A percentile compares a stretch with the other conserved stretches of the same genome.
Evolutionary conservation across 2,113 vertebrate genomes (phyloP).

Genomic region (Colaptes auratus): DNA sequence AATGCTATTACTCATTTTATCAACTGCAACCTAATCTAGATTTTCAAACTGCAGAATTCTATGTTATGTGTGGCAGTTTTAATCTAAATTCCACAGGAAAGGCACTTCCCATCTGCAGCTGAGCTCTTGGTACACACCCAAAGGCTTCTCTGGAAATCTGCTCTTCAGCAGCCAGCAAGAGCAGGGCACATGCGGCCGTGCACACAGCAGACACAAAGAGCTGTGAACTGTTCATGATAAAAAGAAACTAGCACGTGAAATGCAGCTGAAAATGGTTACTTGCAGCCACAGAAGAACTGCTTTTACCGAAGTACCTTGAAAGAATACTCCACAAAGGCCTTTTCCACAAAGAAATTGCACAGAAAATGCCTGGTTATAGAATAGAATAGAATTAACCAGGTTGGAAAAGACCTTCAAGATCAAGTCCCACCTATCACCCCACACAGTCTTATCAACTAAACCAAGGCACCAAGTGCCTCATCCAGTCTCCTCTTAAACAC

Average conservation of each 20-base stretch:
- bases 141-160: constrained; percentile 26
- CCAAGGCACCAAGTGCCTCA: too few relatives aligned
- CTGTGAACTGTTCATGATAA: background rate
- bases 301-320: background rate
- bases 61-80: background rate
- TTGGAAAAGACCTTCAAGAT: too few relatives aligned
- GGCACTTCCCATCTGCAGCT: constrained; percentile 61
- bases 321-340: background rate
- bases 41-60: background rate
- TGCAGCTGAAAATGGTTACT: background rate
- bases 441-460: too few relatives aligned
- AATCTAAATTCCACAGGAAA: constrained; percentile 74
- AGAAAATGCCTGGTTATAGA: background rate
- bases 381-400: too few relatives aligned
- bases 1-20: background rate
- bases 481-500: too few relatives aligned
- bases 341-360: background rate
- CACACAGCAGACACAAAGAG: constrained; percentile 11
- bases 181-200: background rate
- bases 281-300: background rate
- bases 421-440: too few relatives aligned
- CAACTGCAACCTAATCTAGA: background rate
- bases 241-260: background rate
- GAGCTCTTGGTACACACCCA: constrained; percentile 51
- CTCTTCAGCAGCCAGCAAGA: constrained; percentile 42